Evolutionary conservation across 2,888 invertebrate species (phyloP).

Genomic region (Pomacea canaliculata): DNA sequence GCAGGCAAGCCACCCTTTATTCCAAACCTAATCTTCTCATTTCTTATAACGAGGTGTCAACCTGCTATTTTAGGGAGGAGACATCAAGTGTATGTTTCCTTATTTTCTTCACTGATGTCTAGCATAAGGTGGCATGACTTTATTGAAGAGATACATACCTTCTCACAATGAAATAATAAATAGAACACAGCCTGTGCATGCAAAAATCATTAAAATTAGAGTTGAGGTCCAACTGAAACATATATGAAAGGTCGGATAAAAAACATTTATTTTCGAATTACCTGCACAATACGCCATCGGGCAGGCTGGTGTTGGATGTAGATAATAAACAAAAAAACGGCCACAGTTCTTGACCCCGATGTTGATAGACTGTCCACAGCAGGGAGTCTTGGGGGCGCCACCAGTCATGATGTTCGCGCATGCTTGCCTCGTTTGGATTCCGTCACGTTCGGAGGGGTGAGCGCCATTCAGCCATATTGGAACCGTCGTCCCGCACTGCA

Average conservation of each 20-base stretch:
- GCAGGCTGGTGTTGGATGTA: constrained; percentile 14
- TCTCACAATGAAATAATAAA: too few relatives aligned
- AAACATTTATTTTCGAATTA: not conserved
- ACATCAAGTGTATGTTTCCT: too few relatives aligned
- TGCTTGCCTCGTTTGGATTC: constrained; percentile 11
- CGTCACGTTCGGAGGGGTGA: constrained; percentile 21
- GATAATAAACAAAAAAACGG: constrained; percentile 20
- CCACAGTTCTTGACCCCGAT: constrained; percentile 26
- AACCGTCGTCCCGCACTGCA: constrained; percentile 29
- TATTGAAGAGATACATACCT: too few relatives aligned
- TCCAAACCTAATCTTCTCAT: too few relatives aligned
- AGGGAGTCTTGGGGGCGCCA: not conserved
- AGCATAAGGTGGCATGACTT: too few relatives aligned
- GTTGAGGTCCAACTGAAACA: not conserved
- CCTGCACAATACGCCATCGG: constrained; percentile 25
- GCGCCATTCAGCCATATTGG: constrained; percentile 35
- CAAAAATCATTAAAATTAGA: not conserved
- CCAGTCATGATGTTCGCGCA: constrained; percentile 19
- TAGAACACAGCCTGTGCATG: too few relatives aligned
- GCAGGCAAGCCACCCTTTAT: too few relatives aligned
- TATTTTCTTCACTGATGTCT: too few relatives aligned
- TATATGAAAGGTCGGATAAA: not conserved
- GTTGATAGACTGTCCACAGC: constrained; percentile 18
- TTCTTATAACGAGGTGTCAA: too few relatives aligned
- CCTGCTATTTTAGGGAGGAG: too few relatives aligned